These are phyloP conservation scores for Falco rusticolus DNA, from an alignment of 2,797 vertebrate species.

Conservation along the genomic window DNA sequence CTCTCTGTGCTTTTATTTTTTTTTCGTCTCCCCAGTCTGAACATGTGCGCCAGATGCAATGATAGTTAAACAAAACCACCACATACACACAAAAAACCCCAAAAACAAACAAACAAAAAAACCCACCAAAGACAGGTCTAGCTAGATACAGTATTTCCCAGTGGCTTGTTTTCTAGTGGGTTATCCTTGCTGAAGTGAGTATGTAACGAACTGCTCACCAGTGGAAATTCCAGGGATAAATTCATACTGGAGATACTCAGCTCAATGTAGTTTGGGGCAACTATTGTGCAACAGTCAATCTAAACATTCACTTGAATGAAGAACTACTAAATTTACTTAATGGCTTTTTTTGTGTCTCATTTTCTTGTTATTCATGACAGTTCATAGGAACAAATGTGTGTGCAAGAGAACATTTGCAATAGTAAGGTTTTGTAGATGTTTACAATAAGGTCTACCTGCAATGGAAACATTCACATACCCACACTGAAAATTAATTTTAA, in stretches of 20 bases:
- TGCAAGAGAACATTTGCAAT: not conserved
- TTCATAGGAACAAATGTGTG: not conserved
- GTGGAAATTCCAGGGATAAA: constrained; percentile 33
- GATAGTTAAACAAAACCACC: not conserved
- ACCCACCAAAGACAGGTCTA: not conserved
- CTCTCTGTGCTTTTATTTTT: not conserved
- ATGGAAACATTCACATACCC: not conserved
- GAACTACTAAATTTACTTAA: not conserved
- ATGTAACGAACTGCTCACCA: not conserved
- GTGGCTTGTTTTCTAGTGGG: not conserved
- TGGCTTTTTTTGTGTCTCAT: not conserved
- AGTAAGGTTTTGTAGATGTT: not conserved
- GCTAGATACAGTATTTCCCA: constrained; percentile 22
- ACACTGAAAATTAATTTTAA: not conserved
- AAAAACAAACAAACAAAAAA: not conserved
- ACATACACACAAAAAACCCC: not conserved
- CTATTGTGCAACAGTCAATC: not conserved
- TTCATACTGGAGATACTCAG: constrained; percentile 15
- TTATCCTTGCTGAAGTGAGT: constrained; percentile 19
- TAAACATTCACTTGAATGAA: constrained; percentile 13
- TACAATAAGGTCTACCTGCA: not conserved
- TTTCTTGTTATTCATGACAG: not conserved
- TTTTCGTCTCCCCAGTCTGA: constrained; percentile 16
- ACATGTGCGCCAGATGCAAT: constrained; percentile 53
- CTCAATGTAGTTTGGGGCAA: not conserved